Base-by-base conservation (phyloP, 2,888 invertebrate species). In the Dione vanillae region DNA sequence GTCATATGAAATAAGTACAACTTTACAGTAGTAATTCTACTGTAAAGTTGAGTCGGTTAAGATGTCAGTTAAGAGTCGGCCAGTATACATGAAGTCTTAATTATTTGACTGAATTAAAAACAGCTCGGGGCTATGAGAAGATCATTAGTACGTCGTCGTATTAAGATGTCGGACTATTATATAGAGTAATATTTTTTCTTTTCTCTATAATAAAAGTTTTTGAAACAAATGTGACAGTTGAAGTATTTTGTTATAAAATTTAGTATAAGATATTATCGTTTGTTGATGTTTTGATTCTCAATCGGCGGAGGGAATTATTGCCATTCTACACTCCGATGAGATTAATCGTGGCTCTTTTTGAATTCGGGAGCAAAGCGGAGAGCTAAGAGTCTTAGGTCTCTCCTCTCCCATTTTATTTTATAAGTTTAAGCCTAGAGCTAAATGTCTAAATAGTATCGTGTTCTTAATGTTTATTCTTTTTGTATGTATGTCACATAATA, bases 81-180 rank as follows among this genome's bases (percentile, higher is more conserved):
- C 35, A 56, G 27, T 35, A 56, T 37, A 35, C 14, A 56, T 16
- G n/a, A 56, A 10, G 37, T 37, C 54, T 56, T 56, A 56, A 47
- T 47, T 47, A 52, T 61, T 62, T 52, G 68, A 41, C 20, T 27
- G 20, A 19, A 19, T 12, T 12, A 16, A 12, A 47, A 47, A 16
- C 10, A 40, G 59, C 59, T 40, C 12, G 8, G 19, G 59, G 59
- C 41, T 41, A 19, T 41, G 41, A 59, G 40, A 16, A 14, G 59
- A 41, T 41, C 41, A 59, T 59, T 59, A 59, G 40, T 14, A 9
- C 41, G 11, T 56, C 54, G 35, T 35, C 11, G 12, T 19, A 20
- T 59, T 12, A 7, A 14, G 19, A 41, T 8, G 41, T 59, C 59
- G 20, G 12, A 37, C 10, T 56, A n/a, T 54, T 54, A 20, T 47